These are phyloP conservation scores for Ophioderma brevispina DNA, from an alignment of 35 echinoderm and acorn worm genomes.

Conservation along the genomic window DNA sequence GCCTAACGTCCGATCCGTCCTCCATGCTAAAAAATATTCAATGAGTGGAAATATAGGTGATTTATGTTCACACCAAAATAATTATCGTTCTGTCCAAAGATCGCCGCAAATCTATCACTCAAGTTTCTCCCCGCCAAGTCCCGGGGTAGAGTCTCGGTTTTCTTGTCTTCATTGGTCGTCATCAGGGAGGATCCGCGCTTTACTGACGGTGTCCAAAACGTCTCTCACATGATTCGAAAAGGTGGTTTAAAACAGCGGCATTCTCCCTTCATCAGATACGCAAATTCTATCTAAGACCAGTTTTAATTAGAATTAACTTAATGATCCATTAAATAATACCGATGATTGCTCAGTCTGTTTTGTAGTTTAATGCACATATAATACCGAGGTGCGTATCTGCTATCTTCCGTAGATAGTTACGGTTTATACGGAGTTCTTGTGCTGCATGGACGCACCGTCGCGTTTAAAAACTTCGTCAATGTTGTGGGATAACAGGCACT, in stretches of 20 bases:
- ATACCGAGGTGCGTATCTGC: neutral
- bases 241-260: too few species aligned
- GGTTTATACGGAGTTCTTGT: neutral
- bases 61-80: constrained; percentile 15
- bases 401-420: neutral
- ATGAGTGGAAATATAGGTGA: constrained; percentile 2
- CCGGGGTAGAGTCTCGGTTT: too few species aligned
- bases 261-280: too few species aligned
- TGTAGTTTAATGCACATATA: too few species aligned
- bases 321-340: too few species aligned
- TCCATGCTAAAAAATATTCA: neutral
- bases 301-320: too few species aligned
- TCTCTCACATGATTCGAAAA: too few species aligned
- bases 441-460: neutral
- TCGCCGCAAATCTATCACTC: neutral
- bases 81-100: constrained; percentile 7
- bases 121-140: neutral
- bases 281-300: too few species aligned
- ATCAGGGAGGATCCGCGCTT: too few species aligned
- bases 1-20: neutral
- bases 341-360: too few species aligned
- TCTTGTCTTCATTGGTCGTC: too few species aligned
- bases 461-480: neutral
- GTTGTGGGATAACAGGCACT: neutral
- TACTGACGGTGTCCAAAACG: too few species aligned